Percentiles rank a stretch among this genome's conserved stretches.
Evolutionary conservation across 1,140 invertebrate genomes (phyloP).

Genomic region (Phymastichus coffea): DNA sequence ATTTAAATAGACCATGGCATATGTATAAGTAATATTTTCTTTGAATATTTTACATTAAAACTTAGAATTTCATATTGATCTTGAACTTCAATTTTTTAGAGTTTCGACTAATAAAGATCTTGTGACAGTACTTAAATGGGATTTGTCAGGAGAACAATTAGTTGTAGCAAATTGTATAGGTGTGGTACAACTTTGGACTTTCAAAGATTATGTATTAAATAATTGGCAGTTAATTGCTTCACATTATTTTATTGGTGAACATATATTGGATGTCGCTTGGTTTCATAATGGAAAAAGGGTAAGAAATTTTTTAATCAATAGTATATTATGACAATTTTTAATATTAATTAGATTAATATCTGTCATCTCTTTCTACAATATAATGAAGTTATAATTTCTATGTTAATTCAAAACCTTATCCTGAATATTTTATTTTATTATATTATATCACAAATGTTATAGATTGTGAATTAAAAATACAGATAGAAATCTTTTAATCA

Average conservation of each 20-base stretch:
- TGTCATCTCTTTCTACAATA: neutral
- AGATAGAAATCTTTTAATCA: no score
- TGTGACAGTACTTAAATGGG: slow-evolving; percentile 83
- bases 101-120: slow-evolving; percentile 60
- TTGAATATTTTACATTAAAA: slow-evolving; percentile 5
- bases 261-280: slow-evolving; percentile 77
- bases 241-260: slow-evolving; percentile 67
- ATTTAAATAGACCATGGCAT: slow-evolving; percentile 84
- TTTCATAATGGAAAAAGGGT: slow-evolving; percentile 83
- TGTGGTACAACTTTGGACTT: slow-evolving; percentile 73
- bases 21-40: slow-evolving; percentile 64
- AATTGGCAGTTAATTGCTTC: slow-evolving; percentile 68
- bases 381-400: no score
- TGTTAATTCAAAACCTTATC: no score
- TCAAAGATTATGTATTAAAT: slow-evolving; percentile 77
- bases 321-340: no score
- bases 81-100: slow-evolving; percentile 45
- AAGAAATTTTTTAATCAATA: slow-evolving; percentile 8
- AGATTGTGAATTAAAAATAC: no score
- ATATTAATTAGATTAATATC: neutral
- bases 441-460: no score
- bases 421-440: no score
- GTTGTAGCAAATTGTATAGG: slow-evolving; percentile 75
- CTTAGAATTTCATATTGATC: neutral
- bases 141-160: slow-evolving; percentile 75